Conservation (phyloP, 2,113 vertebrate genomes). For the Nothocercus julius region DNA sequence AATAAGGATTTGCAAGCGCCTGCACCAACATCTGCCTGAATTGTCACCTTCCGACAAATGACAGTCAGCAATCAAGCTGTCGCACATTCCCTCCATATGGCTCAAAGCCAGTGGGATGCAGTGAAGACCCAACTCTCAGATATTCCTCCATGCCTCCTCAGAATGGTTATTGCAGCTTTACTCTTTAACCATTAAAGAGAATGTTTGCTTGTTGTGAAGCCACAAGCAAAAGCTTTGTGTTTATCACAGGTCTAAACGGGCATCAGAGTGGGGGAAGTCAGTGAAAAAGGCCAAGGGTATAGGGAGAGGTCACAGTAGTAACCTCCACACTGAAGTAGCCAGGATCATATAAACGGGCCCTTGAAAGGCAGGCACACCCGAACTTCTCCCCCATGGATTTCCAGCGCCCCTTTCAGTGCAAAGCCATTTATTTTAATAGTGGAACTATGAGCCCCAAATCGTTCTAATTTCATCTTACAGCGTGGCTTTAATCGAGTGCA, state of each 20-base stretch:
- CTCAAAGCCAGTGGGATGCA: background rate
- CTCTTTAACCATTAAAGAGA: background rate
- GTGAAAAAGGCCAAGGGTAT: background rate
- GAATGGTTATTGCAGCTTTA: background rate
- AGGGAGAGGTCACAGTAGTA: background rate
- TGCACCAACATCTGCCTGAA: background rate
- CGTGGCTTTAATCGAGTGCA: background rate
- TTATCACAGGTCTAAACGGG: background rate
- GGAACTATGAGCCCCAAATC: background rate
- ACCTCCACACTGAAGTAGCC: background rate
- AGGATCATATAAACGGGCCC: background rate
- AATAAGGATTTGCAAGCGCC: background rate
- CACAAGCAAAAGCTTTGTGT: background rate
- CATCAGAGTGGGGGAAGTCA: background rate
- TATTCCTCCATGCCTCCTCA: background rate
- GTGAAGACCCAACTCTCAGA: background rate
- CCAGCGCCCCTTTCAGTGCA: background rate
- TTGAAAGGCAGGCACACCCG: background rate
- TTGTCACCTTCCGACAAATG: background rate
- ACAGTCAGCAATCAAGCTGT: background rate
- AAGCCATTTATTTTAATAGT: background rate
- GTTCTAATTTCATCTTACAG: background rate
- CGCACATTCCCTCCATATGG: background rate
- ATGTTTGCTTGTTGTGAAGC: background rate
- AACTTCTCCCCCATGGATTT: background rate